A percentile compares a stretch with the other conserved stretches of the same genome.
These are phyloP conservation scores for Heteronetta atricapilla DNA, from an alignment of 2,113 vertebrate species.

Conservation along the genomic window DNA sequence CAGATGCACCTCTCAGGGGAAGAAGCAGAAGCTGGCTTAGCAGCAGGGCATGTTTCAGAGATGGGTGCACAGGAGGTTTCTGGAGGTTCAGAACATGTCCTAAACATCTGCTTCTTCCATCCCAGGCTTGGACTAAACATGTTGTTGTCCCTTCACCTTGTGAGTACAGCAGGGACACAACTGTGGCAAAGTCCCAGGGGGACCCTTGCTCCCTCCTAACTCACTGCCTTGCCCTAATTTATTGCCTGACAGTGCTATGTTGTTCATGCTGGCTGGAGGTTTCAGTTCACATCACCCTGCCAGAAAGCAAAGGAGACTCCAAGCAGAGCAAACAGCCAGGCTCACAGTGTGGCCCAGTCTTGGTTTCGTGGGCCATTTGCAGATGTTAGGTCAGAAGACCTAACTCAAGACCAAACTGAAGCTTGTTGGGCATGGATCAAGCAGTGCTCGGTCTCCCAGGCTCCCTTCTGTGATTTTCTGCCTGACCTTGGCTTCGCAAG, in stretches of 20 bases:
- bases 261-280: background rate
- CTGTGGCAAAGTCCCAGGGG: background rate
- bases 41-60: background rate
- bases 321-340: background rate
- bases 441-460: fast-evolving
- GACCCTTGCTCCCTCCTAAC: background rate
- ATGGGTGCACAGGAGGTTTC: background rate
- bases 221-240: background rate
- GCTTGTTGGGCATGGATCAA: background rate
- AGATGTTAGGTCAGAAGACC: background rate
- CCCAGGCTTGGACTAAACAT: background rate
- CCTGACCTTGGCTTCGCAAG: background rate
- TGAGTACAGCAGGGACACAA: background rate
- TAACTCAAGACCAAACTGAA: background rate
- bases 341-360: background rate
- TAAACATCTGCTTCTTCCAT: background rate
- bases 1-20: background rate
- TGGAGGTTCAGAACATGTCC: background rate
- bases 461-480: background rate
- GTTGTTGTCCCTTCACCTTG: background rate
- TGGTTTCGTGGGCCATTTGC: background rate
- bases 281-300: background rate
- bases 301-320: background rate
- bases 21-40: background rate
- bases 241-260: background rate